A percentile compares a stretch with the other conserved stretches of the same genome.
phyloP scores from a whole-genome alignment of 2,113 vertebrate genomes.

The Etia nguti region DNA sequence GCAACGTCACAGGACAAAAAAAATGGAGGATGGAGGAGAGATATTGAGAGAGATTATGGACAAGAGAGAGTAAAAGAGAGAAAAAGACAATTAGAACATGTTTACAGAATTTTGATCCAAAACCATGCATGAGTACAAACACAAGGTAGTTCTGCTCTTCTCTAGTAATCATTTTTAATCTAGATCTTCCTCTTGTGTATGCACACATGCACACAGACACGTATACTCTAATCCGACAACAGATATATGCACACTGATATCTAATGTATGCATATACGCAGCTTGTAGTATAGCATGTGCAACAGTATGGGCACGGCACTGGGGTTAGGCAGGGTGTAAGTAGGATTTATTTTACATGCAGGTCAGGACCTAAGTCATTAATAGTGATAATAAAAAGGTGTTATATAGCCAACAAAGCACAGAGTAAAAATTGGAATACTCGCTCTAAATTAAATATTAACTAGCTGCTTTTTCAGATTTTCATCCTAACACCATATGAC shows the following conservation, averaged over 20 bases:
- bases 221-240: not conserved
- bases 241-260: conserved; percentile 20
- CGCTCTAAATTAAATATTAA: not conserved
- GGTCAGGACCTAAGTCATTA: conserved; percentile 19
- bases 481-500: not conserved
- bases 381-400: conserved; percentile 8
- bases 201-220: conserved; percentile 33
- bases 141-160: conserved; percentile 30
- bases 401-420: conserved; percentile 11
- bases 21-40: not conserved
- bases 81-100: conserved; percentile 18
- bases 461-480: not conserved
- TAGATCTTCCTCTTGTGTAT: conserved; percentile 41
- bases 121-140: conserved; percentile 46
- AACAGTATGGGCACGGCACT: conserved; percentile 21
- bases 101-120: not conserved
- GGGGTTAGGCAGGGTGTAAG: conserved; percentile 56
- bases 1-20: not conserved
- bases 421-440: not conserved
- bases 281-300: not conserved
- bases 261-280: conserved; percentile 22
- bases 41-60: conserved; percentile 6
- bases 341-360: conserved; percentile 49
- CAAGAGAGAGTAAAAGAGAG: conserved; percentile 11
- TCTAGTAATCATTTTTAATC: not conserved